phyloP scores from a whole-genome alignment of 37 sponge, comb jelly and placozoan species.

The Crambe crambe region DNA sequence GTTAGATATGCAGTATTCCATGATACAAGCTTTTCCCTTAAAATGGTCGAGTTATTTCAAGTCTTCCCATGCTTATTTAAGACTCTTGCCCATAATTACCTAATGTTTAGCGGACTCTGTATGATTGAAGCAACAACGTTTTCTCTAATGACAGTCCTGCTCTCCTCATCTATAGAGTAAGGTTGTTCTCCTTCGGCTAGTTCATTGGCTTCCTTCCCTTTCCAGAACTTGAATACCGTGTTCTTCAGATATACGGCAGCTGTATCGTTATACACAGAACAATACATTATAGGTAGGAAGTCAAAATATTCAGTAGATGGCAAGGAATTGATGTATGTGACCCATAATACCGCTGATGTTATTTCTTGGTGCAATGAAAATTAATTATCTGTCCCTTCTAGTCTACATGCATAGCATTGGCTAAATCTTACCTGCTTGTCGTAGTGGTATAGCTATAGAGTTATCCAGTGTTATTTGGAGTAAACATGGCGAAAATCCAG shows the following conservation, averaged over 20 bases:
- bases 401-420: background rate
- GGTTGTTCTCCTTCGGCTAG: constrained; percentile 24
- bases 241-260: constrained; percentile 94
- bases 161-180: constrained; percentile 52
- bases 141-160: constrained; percentile 63
- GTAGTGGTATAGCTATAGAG: constrained; percentile 10
- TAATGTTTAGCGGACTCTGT: constrained; percentile 58
- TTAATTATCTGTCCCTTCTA: background rate
- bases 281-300: background rate
- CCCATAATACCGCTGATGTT: background rate
- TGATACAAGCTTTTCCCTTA: too few species aligned
- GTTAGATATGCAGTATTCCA: too few species aligned
- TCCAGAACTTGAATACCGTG: constrained; percentile 80
- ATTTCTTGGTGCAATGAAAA: background rate
- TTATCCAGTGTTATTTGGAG: constrained; percentile 70
- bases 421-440: constrained; percentile 67
- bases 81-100: too few species aligned
- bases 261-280: constrained; percentile 1
- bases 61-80: too few species aligned
- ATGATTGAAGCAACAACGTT: constrained; percentile 80
- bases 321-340: background rate
- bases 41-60: too few species aligned
- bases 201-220: constrained; percentile 47
- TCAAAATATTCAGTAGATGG: background rate
- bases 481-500: constrained; percentile 63